A percentile compares a stretch with the other conserved stretches of the same genome.
Evolutionary conservation across 2,113 vertebrate genomes (phyloP).

Genomic region (Dolichotis patagonum): DNA sequence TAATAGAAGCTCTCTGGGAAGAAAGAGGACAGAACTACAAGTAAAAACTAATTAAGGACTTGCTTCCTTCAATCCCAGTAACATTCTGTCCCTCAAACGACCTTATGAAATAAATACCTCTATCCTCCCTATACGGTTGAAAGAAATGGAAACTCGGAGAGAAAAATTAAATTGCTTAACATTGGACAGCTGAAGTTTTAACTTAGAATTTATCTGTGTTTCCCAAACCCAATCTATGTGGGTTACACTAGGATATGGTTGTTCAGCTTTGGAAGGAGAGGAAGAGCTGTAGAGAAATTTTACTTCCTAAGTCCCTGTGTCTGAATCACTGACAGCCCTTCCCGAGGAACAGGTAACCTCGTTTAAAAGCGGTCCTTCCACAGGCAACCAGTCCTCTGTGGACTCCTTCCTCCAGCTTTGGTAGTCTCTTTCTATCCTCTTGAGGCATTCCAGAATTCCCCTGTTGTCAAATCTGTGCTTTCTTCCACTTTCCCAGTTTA

Average conservation of each 20-base stretch:
- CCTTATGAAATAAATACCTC: slow-evolving; percentile 3
- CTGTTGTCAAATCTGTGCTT: neutral
- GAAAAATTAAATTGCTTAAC: slow-evolving; percentile 35
- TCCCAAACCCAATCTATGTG: neutral
- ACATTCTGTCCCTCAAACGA: neutral
- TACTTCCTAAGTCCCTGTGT: neutral
- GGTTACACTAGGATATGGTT: neutral
- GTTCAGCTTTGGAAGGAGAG: neutral
- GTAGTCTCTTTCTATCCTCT: neutral
- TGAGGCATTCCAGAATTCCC: neutral
- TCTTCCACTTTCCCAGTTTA: neutral
- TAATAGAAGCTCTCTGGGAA: slow-evolving; percentile 12
- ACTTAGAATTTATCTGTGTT: neutral
- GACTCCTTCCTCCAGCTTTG: neutral
- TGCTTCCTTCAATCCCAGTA: neutral
- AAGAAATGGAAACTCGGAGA: slow-evolving; percentile 20
- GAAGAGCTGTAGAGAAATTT: neutral
- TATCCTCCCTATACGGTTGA: neutral
- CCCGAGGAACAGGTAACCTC: neutral
- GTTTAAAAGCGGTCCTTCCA: neutral
- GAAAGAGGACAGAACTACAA: neutral
- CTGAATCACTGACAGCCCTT: neutral
- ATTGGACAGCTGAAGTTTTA: slow-evolving; percentile 13
- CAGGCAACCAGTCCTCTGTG: neutral
- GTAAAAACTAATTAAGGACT: slow-evolving; percentile 49